Conservation (phyloP, 2,888 invertebrate genomes). For the Deroplatys truncata region DNA sequence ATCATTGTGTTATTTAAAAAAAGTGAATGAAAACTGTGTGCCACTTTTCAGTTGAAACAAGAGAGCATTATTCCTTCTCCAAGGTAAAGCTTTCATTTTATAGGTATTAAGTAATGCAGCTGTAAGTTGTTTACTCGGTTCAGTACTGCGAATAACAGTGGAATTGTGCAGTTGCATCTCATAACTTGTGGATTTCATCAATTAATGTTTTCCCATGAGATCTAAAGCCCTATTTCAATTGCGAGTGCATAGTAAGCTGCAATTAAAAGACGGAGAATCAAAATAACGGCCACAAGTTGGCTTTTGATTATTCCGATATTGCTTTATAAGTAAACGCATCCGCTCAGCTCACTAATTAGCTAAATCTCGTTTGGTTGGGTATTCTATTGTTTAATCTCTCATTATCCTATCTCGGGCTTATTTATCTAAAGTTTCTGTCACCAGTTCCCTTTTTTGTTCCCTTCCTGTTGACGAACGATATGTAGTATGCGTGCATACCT, state of each 20-base stretch:
- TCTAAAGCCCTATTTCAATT: background rate
- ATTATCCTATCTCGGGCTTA: background rate
- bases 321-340: background rate
- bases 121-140: too few species aligned
- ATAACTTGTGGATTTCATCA: background rate
- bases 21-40: too few species aligned
- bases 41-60: too few species aligned
- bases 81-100: too few species aligned
- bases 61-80: too few species aligned
- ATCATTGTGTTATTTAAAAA: too few species aligned
- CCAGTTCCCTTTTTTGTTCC: background rate
- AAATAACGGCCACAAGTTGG: background rate
- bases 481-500: background rate
- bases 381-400: background rate
- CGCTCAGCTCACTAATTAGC: background rate
- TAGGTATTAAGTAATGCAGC: too few species aligned
- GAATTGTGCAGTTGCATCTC: too few species aligned
- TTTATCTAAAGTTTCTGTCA: background rate
- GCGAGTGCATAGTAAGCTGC: background rate
- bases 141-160: too few species aligned
- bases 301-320: background rate
- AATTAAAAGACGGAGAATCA: background rate
- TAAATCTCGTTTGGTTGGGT: background rate
- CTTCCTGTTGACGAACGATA: background rate
- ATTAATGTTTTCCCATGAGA: background rate